Percentiles rank a stretch among this genome's conserved stretches.
phyloP scores from a whole-genome alignment of 1,140 invertebrate genomes.

The Galendromus occidentalis region DNA sequence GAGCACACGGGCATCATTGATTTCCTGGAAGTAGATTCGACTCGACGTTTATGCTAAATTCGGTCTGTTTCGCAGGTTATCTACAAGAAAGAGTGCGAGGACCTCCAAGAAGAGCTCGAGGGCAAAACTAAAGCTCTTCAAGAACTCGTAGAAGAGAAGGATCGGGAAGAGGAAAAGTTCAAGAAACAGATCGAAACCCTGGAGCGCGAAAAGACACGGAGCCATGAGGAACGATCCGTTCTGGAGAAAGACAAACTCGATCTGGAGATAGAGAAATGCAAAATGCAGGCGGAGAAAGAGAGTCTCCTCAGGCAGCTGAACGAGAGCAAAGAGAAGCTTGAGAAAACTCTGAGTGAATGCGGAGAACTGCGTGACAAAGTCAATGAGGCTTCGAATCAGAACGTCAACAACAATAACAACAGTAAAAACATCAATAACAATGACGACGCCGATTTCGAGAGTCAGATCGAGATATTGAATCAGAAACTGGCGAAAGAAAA shows the following conservation, averaged over 20 bases:
- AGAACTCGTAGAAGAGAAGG: conserved; percentile 59
- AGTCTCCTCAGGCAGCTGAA: conserved; percentile 15
- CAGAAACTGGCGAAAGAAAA: conserved; percentile 20
- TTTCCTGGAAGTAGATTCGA: too few relatives aligned
- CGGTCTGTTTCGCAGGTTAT: conserved; percentile 39
- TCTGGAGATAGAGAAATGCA: background rate
- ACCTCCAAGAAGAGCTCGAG: conserved; percentile 65
- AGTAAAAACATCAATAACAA: conserved; percentile 11
- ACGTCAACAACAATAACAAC: background rate
- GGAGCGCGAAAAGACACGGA: background rate
- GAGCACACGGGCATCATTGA: too few relatives aligned
- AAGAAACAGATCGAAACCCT: conserved; percentile 16
- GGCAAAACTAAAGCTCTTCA: conserved; percentile 47
- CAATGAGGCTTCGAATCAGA: background rate
- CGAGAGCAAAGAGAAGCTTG: conserved; percentile 16
- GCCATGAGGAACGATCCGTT: background rate
- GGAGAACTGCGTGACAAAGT: background rate
- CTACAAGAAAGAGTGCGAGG: conserved; percentile 76
- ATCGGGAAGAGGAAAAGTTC: conserved; percentile 14
- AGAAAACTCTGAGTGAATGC: background rate
- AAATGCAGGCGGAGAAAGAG: background rate
- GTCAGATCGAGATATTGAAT: background rate
- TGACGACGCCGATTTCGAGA: conserved; percentile 51
- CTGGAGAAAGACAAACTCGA: conserved; percentile 4
- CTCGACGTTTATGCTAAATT: conserved; percentile 1